These are phyloP conservation scores for Exocentrus adspersus DNA, from an alignment of 2,888 invertebrate species.

Conservation along the genomic window DNA sequence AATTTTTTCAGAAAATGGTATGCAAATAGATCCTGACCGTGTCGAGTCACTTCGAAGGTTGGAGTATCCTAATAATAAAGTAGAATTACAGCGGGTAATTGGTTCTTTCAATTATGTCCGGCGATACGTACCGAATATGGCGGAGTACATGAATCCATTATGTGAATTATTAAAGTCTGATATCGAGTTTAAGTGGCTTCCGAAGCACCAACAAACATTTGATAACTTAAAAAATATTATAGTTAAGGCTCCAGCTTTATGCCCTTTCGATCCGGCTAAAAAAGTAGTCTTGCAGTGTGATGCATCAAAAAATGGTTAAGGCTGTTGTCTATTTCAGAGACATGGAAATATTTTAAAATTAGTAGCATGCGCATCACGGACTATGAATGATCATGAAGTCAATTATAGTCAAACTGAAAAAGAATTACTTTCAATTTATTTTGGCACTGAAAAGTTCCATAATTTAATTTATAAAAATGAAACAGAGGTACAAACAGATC, in stretches of 20 bases:
- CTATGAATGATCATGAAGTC: slow-evolving; percentile 25
- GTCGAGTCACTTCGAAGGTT: slow-evolving; percentile 20
- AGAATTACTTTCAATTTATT: slow-evolving; percentile 38
- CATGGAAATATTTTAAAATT: slow-evolving; percentile 25
- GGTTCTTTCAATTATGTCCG: slow-evolving; percentile 32
- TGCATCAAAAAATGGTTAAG: slow-evolving; percentile 37
- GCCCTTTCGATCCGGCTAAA: slow-evolving; percentile 37
- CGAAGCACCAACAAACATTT: slow-evolving; percentile 33
- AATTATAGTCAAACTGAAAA: slow-evolving; percentile 34
- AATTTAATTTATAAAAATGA: slow-evolving; percentile 36
- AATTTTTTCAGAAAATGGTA: slow-evolving; percentile 4
- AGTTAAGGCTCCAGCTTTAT: slow-evolving; percentile 35
- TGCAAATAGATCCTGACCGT: slow-evolving; percentile 9
- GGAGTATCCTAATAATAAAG: not conserved
- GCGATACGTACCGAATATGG: slow-evolving; percentile 29
- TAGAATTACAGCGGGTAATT: slow-evolving; percentile 29
- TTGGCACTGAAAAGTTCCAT: slow-evolving; percentile 39
- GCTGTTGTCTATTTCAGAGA: slow-evolving; percentile 10
- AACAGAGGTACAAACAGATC: slow-evolving; percentile 31
- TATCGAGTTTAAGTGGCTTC: slow-evolving; percentile 37
- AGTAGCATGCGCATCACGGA: slow-evolving; percentile 29
- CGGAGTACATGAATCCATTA: slow-evolving; percentile 33
- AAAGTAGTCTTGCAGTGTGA: slow-evolving; percentile 40
- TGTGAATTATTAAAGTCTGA: slow-evolving; percentile 37
- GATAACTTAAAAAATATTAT: slow-evolving; percentile 37